phyloP scores from a whole-genome alignment of 2,113 vertebrate species.

The Psilopsiagon aymara region DNA sequence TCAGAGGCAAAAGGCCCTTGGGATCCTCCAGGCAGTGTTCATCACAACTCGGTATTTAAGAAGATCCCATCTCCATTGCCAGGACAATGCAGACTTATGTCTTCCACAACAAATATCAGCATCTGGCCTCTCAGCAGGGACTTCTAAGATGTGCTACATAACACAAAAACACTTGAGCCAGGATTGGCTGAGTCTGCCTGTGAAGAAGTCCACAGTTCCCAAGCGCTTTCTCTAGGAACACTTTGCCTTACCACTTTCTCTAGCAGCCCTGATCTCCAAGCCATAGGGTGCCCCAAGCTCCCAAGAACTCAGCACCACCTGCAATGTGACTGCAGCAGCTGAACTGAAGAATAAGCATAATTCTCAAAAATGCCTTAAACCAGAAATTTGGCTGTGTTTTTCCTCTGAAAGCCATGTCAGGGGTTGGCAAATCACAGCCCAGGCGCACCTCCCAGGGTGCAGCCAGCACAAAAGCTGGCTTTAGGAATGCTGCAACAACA shows the following conservation, averaged over 20 bases:
- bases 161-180: not conserved
- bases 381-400: not conserved
- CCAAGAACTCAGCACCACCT: not conserved
- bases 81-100: not conserved
- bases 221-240: not conserved
- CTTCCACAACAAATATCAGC: not conserved
- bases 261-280: not conserved
- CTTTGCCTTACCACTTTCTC: not conserved
- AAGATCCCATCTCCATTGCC: not conserved
- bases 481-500: not conserved
- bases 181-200: not conserved
- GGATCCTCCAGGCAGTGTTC: not conserved
- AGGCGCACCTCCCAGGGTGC: not conserved
- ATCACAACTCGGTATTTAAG: not conserved
- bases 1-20: not conserved
- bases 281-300: not conserved
- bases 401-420: not conserved
- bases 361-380: not conserved
- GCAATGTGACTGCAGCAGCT: not conserved
- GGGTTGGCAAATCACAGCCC: not conserved
- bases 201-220: not conserved
- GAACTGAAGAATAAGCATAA: not conserved
- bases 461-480: constrained; percentile 1
- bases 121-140: not conserved
- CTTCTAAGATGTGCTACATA: not conserved